Conservation (phyloP, 2,888 invertebrate genomes). For the Calliscelio sp. region DNA sequence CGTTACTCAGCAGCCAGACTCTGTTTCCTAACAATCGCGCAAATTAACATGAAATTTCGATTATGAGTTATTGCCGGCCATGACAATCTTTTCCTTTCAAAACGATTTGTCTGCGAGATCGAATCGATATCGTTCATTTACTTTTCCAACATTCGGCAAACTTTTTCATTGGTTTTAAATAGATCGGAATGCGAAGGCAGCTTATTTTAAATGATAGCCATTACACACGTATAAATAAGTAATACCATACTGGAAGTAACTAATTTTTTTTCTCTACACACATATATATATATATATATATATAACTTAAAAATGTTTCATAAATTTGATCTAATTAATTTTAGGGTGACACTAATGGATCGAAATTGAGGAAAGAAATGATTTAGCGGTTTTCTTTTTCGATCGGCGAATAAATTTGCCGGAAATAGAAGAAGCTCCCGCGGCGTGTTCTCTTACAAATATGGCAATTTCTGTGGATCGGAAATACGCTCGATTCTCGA, state of each 20-base stretch:
- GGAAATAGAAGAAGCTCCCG: conserved; percentile 12
- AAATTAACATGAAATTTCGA: not conserved
- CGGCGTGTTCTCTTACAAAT: conserved; percentile 52
- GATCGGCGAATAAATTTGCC: not conserved
- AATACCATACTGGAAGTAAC: conserved; percentile 15
- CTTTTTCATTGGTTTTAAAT: conserved; percentile 46
- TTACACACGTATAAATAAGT: conserved; percentile 35
- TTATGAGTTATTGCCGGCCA: too few species aligned
- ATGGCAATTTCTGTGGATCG: conserved; percentile 67
- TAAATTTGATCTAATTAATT: too few species aligned
- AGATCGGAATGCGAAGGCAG: conserved; percentile 40
- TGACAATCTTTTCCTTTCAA: too few species aligned
- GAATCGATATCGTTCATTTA: conserved; percentile 38
- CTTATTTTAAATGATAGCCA: conserved; percentile 47
- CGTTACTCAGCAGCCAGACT: not conserved
- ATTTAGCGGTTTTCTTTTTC: too few species aligned
- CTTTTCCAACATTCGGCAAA: conserved; percentile 30
- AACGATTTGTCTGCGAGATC: too few species aligned
- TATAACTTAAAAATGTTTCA: too few species aligned
- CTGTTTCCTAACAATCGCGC: not conserved
- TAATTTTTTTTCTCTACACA: too few species aligned
- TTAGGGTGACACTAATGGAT: too few species aligned
- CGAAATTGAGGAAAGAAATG: too few species aligned
- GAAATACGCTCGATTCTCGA: conserved; percentile 74
- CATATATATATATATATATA: too few species aligned